Evolutionary conservation across 2,888 invertebrate genomes (phyloP).

Genomic region (Limnephilus marmoratus): DNA sequence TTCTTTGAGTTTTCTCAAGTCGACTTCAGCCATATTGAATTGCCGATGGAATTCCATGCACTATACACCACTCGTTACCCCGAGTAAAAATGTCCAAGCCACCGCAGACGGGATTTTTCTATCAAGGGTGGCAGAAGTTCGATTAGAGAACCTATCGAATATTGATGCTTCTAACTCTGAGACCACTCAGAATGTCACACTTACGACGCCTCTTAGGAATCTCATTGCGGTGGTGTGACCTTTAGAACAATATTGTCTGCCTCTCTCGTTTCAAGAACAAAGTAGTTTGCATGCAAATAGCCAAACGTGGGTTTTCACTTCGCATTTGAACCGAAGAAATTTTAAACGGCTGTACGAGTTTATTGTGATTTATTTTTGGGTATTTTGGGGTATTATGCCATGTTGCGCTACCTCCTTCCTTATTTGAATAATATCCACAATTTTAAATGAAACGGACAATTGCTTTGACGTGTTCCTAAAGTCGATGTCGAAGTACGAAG

Average conservation of each 20-base stretch:
- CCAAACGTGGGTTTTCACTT: background rate
- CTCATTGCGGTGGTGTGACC: background rate
- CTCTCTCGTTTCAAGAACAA: background rate
- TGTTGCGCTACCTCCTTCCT: no score
- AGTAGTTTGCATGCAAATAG: background rate
- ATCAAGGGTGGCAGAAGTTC: background rate
- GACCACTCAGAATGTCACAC: background rate
- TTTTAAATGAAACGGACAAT: no score
- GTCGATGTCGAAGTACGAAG: no score
- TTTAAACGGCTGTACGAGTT: background rate
- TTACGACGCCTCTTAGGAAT: background rate
- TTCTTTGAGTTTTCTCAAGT: no score
- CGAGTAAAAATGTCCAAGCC: background rate
- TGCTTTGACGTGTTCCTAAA: no score
- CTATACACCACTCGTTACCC: no score
- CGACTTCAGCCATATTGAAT: background rate
- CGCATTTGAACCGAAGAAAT: background rate
- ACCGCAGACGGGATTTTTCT: background rate
- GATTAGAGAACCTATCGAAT: background rate
- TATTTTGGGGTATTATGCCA: no score
- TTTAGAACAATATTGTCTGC: background rate
- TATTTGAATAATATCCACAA: no score
- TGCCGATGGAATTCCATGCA: background rate
- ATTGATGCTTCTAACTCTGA: background rate
- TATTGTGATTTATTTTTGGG: background rate